Evolutionary conservation across 2,888 invertebrate species (phyloP).

Genomic region (Pachliopta kotzebuea): DNA sequence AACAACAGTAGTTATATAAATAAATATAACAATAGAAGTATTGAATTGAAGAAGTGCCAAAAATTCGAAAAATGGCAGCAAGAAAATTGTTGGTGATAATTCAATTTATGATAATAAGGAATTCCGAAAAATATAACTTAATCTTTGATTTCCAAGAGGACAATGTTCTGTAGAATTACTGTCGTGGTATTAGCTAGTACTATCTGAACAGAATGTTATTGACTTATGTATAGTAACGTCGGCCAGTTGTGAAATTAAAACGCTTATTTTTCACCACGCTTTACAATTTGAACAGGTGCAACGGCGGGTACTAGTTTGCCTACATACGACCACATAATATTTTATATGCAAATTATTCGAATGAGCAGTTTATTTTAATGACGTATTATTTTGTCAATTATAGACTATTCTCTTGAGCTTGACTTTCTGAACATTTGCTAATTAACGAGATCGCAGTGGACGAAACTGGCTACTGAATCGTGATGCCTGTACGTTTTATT

Average conservation of each 20-base stretch:
- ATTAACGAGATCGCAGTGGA: neutral
- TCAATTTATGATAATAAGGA: no score
- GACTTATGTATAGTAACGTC: neutral
- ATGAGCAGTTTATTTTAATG: conserved; percentile 15
- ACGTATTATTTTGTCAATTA: conserved; percentile 16
- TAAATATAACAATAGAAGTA: no score
- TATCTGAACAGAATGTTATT: neutral
- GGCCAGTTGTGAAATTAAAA: neutral
- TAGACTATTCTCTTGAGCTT: conserved; percentile 2
- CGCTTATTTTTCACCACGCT: conserved; percentile 1
- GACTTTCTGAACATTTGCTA: conserved; percentile 8
- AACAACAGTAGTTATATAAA: no score
- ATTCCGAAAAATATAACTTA: no score
- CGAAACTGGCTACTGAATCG: neutral
- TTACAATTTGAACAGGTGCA: conserved; percentile 22
- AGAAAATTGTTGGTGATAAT: no score
- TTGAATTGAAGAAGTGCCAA: no score
- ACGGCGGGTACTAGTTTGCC: conserved; percentile 3
- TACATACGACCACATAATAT: neutral
- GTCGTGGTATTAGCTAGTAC: neutral
- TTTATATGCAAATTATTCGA: conserved; percentile 20
- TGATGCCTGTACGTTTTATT: neutral
- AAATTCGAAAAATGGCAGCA: no score
- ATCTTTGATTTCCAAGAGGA: neutral
- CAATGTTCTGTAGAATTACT: neutral